Evolutionary conservation across 1,140 invertebrate genomes (phyloP), one percentile per base, ranked within the genome.

Genomic region (Sweltsa coloradensis): DNA sequence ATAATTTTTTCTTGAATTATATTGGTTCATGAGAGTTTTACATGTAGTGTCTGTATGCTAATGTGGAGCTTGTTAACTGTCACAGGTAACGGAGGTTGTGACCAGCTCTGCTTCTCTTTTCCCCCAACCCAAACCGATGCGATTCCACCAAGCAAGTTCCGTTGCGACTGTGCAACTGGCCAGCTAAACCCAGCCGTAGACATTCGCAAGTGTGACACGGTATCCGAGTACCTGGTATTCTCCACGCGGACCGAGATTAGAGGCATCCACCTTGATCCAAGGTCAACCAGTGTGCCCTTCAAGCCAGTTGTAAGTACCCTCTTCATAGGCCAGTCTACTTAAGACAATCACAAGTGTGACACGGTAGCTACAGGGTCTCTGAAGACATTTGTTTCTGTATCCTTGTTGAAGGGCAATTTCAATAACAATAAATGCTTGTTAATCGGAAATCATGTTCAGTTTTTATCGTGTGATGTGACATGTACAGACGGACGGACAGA

Each of bases 51-150:
- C 7, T 7, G 37, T 9, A 11, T 40, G 7, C 37, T 14, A 40
- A 47, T 19, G 21, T 49, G 26, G 9, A 18, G 3, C 22, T 31
- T 23, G 22, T 22, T 5, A 26, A 21, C 36, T 27, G 11, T 45
- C 51, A 9, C 27, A n/a, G 76, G 75, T 2, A 85, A 88, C 57
- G 82, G 83, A 0, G 85, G 83, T 6, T 99, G 95, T 62, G 81
- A 89, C 47, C 95, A 99, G 60, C 68, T 99, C 0, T 99, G 96
- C 62, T 99, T 98, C 63, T 88, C 93, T 11, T 83, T 84, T 57
- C 90, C 92, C 0, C 66, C 46, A 0, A 51, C 52, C 7, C 9
- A 2, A 2, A n/a, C 13, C 14, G 26, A 47, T 16, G 26, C 16
- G 34, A 18, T 5, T 22, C 34, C 14, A n/a, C n/a, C n/a, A 45